Base-by-base conservation (phyloP, 2,113 vertebrate species). In the Xiphophorus couchianus region DNA sequence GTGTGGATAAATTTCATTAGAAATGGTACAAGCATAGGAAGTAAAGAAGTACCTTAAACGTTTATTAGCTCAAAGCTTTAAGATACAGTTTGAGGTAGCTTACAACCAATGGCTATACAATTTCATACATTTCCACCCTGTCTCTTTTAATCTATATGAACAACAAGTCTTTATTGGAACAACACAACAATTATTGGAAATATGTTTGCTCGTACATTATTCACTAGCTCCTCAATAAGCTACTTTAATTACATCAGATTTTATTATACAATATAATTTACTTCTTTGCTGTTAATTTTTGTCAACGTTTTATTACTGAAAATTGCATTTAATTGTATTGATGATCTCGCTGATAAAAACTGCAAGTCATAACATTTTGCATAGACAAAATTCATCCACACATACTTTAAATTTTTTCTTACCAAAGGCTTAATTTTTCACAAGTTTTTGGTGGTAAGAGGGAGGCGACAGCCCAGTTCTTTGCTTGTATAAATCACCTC, bases 401-500 rank as follows among this genome's bases (percentile, higher is more conserved):
- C 71, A 58, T 31, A 27, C 71, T 76, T 62, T n/a, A 4, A 12
- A 51, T 48, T 72, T 75, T n/a, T 28, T 4, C 15, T 28, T 17
- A 44, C 22, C 2, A 30, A 44, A 72, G 68, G 44, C 71, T 85
- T 74, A 70, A 78, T 85, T 72, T 74, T 37, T 84, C 67, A 66
- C 67, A 11, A 69, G 9, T 83, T 80, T 74, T 28, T 67, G 29
- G 71, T 66, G 72, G 75, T 44, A 42, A n/a, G 39, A 27, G 22
- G 65, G 76, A 54, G 63, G 77, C 71, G 29, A 74, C 33, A 62
- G 61, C 4, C 76, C 66, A 54, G 48, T 77, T 71, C 44, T 70
- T 74, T 3, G 0, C 54, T 33, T 28, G 70, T 31, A 84, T 86
- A 85, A 74, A 90, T 89, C 84, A 87, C 77, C 66, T 77, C 73